phyloP scores from a whole-genome alignment of 2,888 invertebrate species.

The Amitus sp. region DNA sequence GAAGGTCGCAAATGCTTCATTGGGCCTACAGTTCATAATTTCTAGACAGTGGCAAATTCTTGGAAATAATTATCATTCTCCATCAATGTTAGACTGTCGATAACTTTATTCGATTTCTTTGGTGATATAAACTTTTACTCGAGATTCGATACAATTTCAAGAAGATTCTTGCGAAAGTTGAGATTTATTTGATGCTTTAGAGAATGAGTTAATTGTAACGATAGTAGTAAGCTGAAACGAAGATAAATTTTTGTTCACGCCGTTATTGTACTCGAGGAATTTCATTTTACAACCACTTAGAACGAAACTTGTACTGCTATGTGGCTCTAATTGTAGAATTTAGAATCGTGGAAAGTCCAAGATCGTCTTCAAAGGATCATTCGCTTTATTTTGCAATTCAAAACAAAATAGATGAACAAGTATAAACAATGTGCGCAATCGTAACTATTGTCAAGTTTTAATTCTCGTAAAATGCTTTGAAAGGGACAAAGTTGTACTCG shows the following conservation, averaged over 20 bases:
- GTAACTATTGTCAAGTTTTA: background rate
- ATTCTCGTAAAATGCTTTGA: background rate
- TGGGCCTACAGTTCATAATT: too few relatives aligned
- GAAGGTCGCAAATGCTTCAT: too few relatives aligned
- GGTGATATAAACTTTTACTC: too few relatives aligned
- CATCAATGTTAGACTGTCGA: too few relatives aligned
- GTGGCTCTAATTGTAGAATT: conserved; percentile 6
- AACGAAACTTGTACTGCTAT: conserved; percentile 6
- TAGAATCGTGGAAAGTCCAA: conserved; percentile 15
- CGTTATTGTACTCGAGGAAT: conserved; percentile 19
- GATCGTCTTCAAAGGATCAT: conserved; percentile 22
- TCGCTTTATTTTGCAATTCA: conserved; percentile 13
- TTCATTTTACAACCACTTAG: conserved; percentile 18
- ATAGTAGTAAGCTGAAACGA: conserved; percentile 15
- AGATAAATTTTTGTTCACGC: conserved; percentile 15
- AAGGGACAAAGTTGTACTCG: background rate
- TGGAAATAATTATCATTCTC: too few relatives aligned
- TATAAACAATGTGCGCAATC: background rate
- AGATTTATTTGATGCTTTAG: too few relatives aligned
- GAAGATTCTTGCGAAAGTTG: too few relatives aligned
- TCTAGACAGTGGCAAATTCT: too few relatives aligned
- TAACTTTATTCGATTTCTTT: too few relatives aligned
- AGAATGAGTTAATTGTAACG: conserved; percentile 14
- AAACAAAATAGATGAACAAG: conserved; percentile 11
- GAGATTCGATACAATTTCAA: too few relatives aligned